Evolutionary conservation across 2,797 vertebrate species (phyloP), one percentile per base, ranked within the genome.

Genomic region (Rhinogobio ventralis): DNA sequence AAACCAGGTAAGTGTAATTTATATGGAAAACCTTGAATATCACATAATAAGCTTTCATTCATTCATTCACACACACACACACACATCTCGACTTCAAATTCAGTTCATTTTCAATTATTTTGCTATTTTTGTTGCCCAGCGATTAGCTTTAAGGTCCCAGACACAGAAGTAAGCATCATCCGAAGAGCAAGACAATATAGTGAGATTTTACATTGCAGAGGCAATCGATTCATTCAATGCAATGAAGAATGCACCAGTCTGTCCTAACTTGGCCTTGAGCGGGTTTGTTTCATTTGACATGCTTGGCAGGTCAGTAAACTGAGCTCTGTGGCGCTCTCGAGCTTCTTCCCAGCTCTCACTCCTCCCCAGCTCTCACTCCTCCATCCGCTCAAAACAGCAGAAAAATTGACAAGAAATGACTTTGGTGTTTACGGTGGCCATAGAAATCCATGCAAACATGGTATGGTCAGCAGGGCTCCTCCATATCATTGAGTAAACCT

Each of bases 301-400:
- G 81, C 81, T 64, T 82, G 55, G 45, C 71, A 74, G 71, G 81
- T 39, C 42, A 4, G 55, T 74, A 42, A 62, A 36, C 9, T 51
- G 42, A 28, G 23, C 8, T 49, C 57, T 64, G 5, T 57, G 33
- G 7, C 11, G 14, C 55, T 49, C 20, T 28, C 2, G 15, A 19
- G 0, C 49, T 55, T 57, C 46, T 51, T 81, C 39, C 30, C 2
- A 23, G 67, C 36, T 60, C 25, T 46, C 7, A 30, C 36, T 72
- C 7, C 36, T 20, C 36, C 30, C 30, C 2, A 23, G 67, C 36
- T 60, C 25, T 46, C 7, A 30, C 36, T 72, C 7, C 36, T 20
- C 36, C 30, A 74, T 64, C 28, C 66, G 1, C 71, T 82, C 45
- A 25, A 46, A 73, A n/a, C n/a, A n/a, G n/a, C n/a, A n/a, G 39